Evolutionary conservation across 2,888 invertebrate species (phyloP).

Genomic region (Schizotus pectinicornis): DNA sequence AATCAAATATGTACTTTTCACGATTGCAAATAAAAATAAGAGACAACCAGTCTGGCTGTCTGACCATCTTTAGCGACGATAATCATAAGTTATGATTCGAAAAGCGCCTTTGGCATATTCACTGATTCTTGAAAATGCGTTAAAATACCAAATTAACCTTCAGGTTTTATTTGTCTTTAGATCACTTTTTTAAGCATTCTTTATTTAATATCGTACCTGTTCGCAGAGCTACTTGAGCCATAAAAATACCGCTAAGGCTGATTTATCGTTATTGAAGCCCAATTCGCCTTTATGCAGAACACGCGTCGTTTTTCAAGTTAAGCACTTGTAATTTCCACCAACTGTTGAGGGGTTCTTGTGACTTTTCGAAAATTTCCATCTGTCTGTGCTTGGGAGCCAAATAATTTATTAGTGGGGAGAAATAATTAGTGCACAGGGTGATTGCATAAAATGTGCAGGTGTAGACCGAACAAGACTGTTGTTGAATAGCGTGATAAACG

Average conservation of each 20-base stretch:
- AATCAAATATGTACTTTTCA: constrained; percentile 27
- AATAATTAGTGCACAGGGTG: constrained; percentile 9
- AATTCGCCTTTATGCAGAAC: no score
- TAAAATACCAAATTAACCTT: constrained; percentile 28
- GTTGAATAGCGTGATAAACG: constrained; percentile 30
- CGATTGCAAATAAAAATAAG: constrained; percentile 23
- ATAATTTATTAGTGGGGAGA: no score
- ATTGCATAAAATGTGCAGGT: constrained; percentile 28
- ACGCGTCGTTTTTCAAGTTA: no score
- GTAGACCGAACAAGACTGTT: constrained; percentile 23
- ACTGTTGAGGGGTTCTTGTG: no score
- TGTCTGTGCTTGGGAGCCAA: no score
- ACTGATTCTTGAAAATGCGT: constrained; percentile 24
- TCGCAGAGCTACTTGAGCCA: constrained; percentile 16
- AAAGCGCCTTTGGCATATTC: constrained; percentile 23
- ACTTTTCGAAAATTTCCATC: no score
- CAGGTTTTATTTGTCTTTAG: constrained; percentile 28
- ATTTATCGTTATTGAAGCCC: background rate
- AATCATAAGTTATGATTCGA: constrained; percentile 29
- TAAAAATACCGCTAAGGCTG: constrained; percentile 4
- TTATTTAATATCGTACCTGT: constrained; percentile 17
- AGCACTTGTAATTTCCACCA: no score
- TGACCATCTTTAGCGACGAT: constrained; percentile 28
- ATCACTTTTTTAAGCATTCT: constrained; percentile 25
- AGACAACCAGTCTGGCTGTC: constrained; percentile 24